phyloP scores from a whole-genome alignment of 23 tunicate species.

The Trididemnum miniatum region DNA sequence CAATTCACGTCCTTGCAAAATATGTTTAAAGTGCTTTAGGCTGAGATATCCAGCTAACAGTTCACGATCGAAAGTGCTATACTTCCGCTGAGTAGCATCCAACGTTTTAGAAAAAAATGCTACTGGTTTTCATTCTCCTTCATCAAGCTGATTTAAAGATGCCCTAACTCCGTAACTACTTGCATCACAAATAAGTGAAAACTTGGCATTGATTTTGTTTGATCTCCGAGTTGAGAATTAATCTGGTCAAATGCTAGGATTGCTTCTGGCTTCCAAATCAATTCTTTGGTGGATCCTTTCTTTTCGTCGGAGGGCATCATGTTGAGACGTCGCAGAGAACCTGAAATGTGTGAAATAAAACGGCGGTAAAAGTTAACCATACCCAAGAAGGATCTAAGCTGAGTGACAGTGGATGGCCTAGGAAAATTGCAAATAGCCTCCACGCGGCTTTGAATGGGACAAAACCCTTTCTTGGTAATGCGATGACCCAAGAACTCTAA shows the following conservation, averaged over 20 bases:
- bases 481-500: constrained; percentile 13
- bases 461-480: background rate
- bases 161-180: constrained; percentile 13
- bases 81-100: constrained; percentile 15
- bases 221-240: too few species aligned
- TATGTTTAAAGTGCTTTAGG: background rate
- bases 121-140: too few species aligned
- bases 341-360: constrained; percentile 15
- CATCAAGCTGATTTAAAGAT: background rate
- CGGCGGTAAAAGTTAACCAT: constrained; percentile 34
- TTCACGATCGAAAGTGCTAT: constrained; percentile 23
- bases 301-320: background rate
- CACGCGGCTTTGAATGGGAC: too few species aligned
- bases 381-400: background rate
- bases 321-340: constrained; percentile 14
- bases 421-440: constrained; percentile 9
- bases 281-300: background rate
- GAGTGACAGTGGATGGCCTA: constrained; percentile 1
- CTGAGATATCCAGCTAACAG: constrained; percentile 23
- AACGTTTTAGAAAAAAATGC: too few species aligned
- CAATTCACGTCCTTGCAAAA: constrained; percentile 25
- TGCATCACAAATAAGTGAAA: too few species aligned
- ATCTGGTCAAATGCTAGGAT: too few species aligned
- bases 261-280: background rate
- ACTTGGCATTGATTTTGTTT: background rate